A percentile compares a stretch with the other conserved stretches of the same genome.
These are phyloP conservation scores for Abrostola triplasia DNA, from an alignment of 2,888 invertebrate genomes.

Conservation along the genomic window DNA sequence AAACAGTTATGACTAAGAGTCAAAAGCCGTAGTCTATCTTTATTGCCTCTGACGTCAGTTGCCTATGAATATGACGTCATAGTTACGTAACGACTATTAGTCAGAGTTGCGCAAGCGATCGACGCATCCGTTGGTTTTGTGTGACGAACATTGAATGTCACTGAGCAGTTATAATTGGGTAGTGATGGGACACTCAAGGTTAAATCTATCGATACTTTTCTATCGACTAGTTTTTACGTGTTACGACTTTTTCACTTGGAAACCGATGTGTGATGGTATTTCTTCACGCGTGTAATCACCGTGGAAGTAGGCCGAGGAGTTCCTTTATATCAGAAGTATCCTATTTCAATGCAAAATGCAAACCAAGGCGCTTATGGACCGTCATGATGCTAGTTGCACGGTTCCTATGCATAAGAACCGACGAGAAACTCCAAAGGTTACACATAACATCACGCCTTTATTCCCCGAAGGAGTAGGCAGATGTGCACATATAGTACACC, in stretches of 20 bases:
- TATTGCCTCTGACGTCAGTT: slow-evolving; percentile 1
- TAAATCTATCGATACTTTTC: slow-evolving; percentile 48
- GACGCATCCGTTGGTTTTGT: slow-evolving; percentile 14
- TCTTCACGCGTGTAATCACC: too few species aligned
- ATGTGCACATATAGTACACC: too few species aligned
- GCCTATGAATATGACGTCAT: slow-evolving; percentile 24
- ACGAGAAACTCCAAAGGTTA: too few species aligned
- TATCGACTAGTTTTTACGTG: background rate
- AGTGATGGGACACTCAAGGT: slow-evolving; percentile 57
- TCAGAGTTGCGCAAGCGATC: slow-evolving; percentile 31
- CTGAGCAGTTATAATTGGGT: slow-evolving; percentile 47
- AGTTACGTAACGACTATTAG: slow-evolving; percentile 15
- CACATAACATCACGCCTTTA: too few species aligned
- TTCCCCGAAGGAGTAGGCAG: too few species aligned
- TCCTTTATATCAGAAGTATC: too few species aligned
- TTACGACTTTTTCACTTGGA: slow-evolving; percentile 3
- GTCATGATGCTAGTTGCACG: too few species aligned
- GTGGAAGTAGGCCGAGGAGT: too few species aligned
- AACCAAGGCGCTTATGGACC: too few species aligned
- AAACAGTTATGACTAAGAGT: background rate
- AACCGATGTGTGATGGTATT: too few species aligned
- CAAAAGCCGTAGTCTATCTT: background rate
- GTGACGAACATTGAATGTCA: slow-evolving; percentile 48
- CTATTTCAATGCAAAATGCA: too few species aligned
- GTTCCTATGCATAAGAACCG: too few species aligned